Evolutionary conservation across 2,113 vertebrate genomes (phyloP), one percentile per base, ranked within the genome.

Genomic region (Ammodytes marinus): DNA sequence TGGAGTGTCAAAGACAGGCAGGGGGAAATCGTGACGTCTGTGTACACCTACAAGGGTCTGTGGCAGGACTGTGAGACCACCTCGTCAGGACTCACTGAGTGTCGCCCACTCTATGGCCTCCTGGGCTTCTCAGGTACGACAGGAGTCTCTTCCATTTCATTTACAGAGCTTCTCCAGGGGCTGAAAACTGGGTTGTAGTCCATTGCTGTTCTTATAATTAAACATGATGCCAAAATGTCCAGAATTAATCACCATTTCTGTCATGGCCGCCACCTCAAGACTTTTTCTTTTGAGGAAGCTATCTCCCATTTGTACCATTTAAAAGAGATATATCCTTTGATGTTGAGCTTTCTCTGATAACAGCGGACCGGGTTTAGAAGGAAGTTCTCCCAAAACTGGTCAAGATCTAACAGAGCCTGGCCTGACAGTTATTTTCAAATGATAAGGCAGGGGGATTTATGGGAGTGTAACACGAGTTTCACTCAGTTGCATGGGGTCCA

Each of bases 1-100:
- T 98, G 97, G 97, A 97, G 97, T 80, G 95, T 93, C 0, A 95
- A 96, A 91, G 96, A 97, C 91, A 91, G 97, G 54, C 96, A 97
- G 4, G 96, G 94, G 82, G 95, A 97, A 5, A 94, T 95, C 14
- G 95, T 97, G 79, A 97, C 96, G 0, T 91, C 97, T 0, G 91
- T 96, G 53, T 97, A 96, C 95, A 96, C 95, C 37, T 97, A 96
- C 74, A 96, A 95, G 87, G 97, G 97, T 46, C 96, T 98, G 71
- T 98, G 97, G 97, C 94, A 93, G 91, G 96, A 97, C 90, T 99
- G 97, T 10, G 94, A 97, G 87, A 91, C 92, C n/a, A 89, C 96
- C 72, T 96, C 95, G 72, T 95, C 97, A 0, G 97, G 97, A 54
- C 94, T 97, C 71, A 96, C 96, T 0, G 96, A 98, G 79, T 98